These are phyloP conservation scores for Drosophila yooni DNA, from an alignment of 2,888 invertebrate genomes.

Conservation along the genomic window DNA sequence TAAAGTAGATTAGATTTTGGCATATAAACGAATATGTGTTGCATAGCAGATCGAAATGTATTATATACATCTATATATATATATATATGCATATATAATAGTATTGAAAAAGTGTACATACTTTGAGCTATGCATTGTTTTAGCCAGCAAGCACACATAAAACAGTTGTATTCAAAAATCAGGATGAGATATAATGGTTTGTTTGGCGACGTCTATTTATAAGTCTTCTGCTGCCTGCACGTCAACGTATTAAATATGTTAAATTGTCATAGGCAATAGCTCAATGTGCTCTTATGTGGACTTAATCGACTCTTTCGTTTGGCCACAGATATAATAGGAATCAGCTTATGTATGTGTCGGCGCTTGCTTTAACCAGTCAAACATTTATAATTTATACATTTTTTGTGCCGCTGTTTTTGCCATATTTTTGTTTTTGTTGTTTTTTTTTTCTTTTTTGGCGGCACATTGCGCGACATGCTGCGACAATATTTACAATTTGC, in stretches of 20 bases:
- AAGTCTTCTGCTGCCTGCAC: not conserved
- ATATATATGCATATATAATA: not conserved
- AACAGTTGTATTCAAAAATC: not conserved
- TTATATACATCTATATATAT: not conserved
- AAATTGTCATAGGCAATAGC: not conserved
- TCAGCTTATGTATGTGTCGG: conserved; percentile 13
- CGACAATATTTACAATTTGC: conserved; percentile 78
- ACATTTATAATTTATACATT: conserved; percentile 57
- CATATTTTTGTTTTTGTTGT: not conserved
- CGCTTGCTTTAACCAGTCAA: conserved; percentile 34
- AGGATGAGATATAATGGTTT: not conserved
- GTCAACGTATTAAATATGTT: not conserved
- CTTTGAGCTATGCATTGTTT: not conserved
- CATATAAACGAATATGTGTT: no score
- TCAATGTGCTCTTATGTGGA: not conserved
- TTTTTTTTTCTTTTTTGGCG: conserved; percentile 32
- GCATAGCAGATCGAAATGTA: not conserved
- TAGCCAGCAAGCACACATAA: not conserved
- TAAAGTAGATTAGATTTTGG: not conserved
- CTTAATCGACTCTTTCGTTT: not conserved
- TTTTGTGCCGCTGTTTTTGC: conserved; percentile 21
- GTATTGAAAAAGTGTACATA: not conserved
- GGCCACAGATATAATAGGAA: not conserved
- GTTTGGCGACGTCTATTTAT: not conserved
- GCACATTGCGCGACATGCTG: conserved; percentile 56